Evolutionary conservation across 2,797 vertebrate species (phyloP), one percentile per base, ranked within the genome.

Genomic region (Lutjanus argentimaculatus): DNA sequence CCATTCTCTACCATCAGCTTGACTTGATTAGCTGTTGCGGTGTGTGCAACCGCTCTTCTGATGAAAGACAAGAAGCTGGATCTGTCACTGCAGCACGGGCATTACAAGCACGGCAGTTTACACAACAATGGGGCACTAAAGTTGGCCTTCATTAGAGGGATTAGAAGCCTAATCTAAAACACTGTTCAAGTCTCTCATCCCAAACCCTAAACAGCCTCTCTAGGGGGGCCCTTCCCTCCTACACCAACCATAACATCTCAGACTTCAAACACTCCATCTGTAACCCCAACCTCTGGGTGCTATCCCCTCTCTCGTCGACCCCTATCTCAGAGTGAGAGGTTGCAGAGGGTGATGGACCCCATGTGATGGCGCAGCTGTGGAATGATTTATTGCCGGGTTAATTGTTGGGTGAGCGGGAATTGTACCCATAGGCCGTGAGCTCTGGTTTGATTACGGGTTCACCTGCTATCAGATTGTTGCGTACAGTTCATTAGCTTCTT

Each of bases 191-290:
- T 85, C 91, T 91, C 86, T 92, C 87, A 86, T 91, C 85, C 75
- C 75, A 83, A 85, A 93, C 80, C 75, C 74, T 80, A 92, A 92
- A 94, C 91, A 90, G 64, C 56, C 83, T 86, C 86, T 92, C 81
- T 49, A 61, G 80, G 84, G 78, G 82, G 87, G 71, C 64, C 75
- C 62, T 79, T 77, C 77, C 75, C 84, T 84, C 76, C 71, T 77
- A 69, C 79, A 88, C 77, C 83, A 82, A 91, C 63, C 86, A 90
- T 76, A 92, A 93, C 89, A 90, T 90, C 85, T 90, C 86, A 73
- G 61, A 93, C 91, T 93, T 94, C 91, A 94, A 94, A 93, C 84
- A n/a, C 78, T 88, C 72, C 91, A 91, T 92, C 89, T 92, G 91
- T 90, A 94, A 91, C 92, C 87, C 88, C 84, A 91, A 86, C 84